These are phyloP conservation scores for Dryadula phaetusa DNA, from an alignment of 2,888 invertebrate genomes.

Conservation along the genomic window DNA sequence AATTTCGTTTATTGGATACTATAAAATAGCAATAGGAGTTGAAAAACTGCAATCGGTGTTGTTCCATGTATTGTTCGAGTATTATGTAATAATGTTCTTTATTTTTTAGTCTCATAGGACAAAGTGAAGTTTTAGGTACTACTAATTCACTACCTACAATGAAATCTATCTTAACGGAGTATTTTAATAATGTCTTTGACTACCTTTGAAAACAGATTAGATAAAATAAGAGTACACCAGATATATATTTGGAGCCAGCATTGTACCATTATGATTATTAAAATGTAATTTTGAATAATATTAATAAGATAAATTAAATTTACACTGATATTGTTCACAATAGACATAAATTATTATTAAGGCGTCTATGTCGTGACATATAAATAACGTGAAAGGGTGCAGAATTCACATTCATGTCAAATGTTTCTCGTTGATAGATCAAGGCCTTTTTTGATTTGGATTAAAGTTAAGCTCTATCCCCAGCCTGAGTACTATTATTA, in stretches of 20 bases:
- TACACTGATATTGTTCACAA: background rate
- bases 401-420: conserved; percentile 47
- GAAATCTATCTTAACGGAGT: background rate
- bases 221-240: too few species aligned
- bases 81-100: conserved; percentile 3
- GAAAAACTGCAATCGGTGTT: background rate
- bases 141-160: too few species aligned
- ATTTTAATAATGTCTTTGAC: too few species aligned
- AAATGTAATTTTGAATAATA: background rate
- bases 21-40: background rate
- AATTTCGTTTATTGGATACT: background rate
- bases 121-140: background rate
- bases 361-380: conserved; percentile 47
- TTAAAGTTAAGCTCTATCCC: conserved; percentile 1
- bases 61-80: background rate
- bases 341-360: background rate
- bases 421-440: conserved; percentile 60
- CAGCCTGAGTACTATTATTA: conserved; percentile 4
- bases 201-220: too few species aligned
- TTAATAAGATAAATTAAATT: background rate
- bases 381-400: conserved; percentile 54
- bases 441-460: conserved; percentile 55
- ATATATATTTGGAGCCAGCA: too few species aligned
- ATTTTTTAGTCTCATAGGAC: background rate
- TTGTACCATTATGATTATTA: background rate